Evolutionary conservation across 2,888 invertebrate species (phyloP), one percentile per base, ranked within the genome.

Genomic region (Nemapogon koenigi): DNA sequence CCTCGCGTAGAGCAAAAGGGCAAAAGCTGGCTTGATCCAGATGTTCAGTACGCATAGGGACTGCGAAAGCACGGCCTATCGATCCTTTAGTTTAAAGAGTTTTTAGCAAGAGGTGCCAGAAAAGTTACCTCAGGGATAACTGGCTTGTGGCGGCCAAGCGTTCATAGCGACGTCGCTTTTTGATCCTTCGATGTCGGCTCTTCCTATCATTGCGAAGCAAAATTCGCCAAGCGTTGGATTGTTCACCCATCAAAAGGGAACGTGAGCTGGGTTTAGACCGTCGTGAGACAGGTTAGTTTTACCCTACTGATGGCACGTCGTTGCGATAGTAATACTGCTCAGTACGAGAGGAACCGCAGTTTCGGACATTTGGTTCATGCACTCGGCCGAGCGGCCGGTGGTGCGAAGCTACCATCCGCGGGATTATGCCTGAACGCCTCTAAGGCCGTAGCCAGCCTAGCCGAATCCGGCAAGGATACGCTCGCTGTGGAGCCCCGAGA

Each of bases 181-280:
- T 84, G 83, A 84, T 84, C 82, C 78, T 83, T 87, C 83, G 83
- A 85, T 85, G 82, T 86, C 84, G 84, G 83, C 84, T 86, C 83
- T 85, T 85, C 84, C 84, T 86, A 85, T 84, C 83, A 84, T 86
- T 83, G 83, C 72, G 83, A 85, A 84, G 84, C 85, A 81, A 81
- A 85, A 84, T 81, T 84, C 80, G 69, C 82, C 76, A 84, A 84
- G 84, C 75, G 83, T 85, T 75, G 84, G 84, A 85, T 86, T 86
- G 84, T 85, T 86, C 83, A 84, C 82, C 83, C 83, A 73, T 78
- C 63, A 81, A 83, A 62, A 82, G 82, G 81, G 81, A 83, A 83
- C 78, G 81, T 83, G 83, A 83, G 82, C 81, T 81, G 81, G 81
- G 81, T 81, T 83, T 82, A 82, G 82, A 83, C 81, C 80, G 81